A percentile compares a stretch with the other conserved stretches of the same genome.
Evolutionary conservation across 2,888 invertebrate species (phyloP).

Genomic region (Diarsia brunnea): DNA sequence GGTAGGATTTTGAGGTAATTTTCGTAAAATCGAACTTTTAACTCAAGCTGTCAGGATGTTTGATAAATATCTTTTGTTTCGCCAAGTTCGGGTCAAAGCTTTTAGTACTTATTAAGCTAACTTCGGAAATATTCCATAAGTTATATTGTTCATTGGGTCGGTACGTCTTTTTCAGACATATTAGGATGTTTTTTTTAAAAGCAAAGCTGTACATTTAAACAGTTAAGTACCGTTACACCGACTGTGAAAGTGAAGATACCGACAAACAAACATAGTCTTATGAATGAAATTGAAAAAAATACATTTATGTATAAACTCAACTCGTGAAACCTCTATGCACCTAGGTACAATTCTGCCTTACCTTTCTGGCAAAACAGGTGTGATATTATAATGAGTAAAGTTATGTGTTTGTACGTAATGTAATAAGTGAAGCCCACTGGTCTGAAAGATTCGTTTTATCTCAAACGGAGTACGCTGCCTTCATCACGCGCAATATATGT

Average conservation of each 20-base stretch:
- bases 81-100: neutral
- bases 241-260: neutral
- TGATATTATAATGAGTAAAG: neutral
- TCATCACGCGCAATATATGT: slow-evolving; percentile 7
- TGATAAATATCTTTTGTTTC: slow-evolving; percentile 44
- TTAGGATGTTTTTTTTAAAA: neutral
- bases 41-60: slow-evolving; percentile 14
- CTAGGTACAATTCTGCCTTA: neutral
- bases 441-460: neutral
- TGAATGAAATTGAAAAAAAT: neutral
- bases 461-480: neutral
- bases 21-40: slow-evolving; percentile 14
- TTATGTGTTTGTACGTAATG: slow-evolving; percentile 6
- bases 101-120: slow-evolving; percentile 8
- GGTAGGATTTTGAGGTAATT: neutral
- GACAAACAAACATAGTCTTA: neutral
- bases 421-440: neutral
- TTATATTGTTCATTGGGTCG: neutral
- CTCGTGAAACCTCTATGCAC: neutral
- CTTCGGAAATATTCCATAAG: neutral
- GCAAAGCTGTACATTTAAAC: neutral
- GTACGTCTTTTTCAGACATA: neutral
- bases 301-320: neutral
- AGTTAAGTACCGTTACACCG: neutral
- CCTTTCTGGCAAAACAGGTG: neutral